Base-by-base conservation (phyloP, 2,888 invertebrate species). In the Alentia gelatinosa region DNA sequence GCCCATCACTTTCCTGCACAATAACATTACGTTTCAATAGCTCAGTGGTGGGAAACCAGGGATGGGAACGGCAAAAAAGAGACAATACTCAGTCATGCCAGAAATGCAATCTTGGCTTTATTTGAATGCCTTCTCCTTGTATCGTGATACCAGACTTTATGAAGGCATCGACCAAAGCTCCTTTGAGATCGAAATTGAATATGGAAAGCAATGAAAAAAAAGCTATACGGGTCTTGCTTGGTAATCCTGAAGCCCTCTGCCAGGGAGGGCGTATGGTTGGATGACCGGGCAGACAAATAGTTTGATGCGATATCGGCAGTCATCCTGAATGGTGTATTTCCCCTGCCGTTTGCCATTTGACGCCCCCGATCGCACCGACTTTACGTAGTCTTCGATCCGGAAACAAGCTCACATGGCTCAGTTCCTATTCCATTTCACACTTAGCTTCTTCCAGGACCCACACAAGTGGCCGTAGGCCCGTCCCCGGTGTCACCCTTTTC, bases 401-500 rank as follows among this genome's bases (percentile, higher is more conserved):
- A 79, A 79, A 39, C 79, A 79, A 15, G 12, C 79, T 39, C 15
- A 37, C 79, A 79, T 79, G 79, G 79, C 79, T 79, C 79, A 79
- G 79, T 79, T 79, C 79, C 79, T 79, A 39, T 79, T 79, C 79
- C 79, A 79, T 79, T 79, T 79, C 79, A 79, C 79, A 79, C 79
- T 79, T 79, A 37, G 39, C 79, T 79, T 79, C 79, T 79, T 79
- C 79, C 23, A 39, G 37, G 15, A 39, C 79, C 26, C 79, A 19
- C 37, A 79, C 79, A 79, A 79, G 79, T 79, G 79, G 30, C 33
- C 56, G n/a, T n/a, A n/a, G 56, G 56, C 19, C 56, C 56, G 9
- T 3, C 56, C n/a, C n/a, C n/a, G n/a, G n/a, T n/a, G n/a, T n/a
- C n/a, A n/a, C n/a, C n/a, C n/a, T n/a, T n/a, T n/a, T 56, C n/a